Evolutionary conservation across 2,113 vertebrate genomes (phyloP), one percentile per base, ranked within the genome.

Genomic region (Phalacrocorax carbo): DNA sequence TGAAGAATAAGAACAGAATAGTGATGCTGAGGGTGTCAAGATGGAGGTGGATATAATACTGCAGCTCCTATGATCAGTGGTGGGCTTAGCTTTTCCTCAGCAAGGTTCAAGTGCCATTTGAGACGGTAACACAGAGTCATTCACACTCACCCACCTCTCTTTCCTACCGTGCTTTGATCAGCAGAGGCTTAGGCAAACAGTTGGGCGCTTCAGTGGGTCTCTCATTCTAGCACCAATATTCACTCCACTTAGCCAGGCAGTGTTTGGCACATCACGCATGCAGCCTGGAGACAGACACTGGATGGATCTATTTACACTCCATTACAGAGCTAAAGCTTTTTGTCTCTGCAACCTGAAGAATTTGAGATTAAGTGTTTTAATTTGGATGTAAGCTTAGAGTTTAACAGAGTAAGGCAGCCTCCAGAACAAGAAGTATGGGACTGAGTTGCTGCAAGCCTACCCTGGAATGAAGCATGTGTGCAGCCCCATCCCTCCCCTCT

Each of bases 181-280:
- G n/a, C n/a, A 73, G 80, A 83, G 46, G 29, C 22, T 66, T 23
- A 27, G 58, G 54, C 27, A 10, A 71, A 25, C 30, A 21, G 54
- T 25, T 26, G 86, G 57, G 21, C 34, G 7, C 79, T 77, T 18
- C 0, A 13, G 32, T 10, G 1, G 3, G 29, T 65, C 44, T 5
- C 52, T 79, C 5, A 3, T 17, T n/a, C 21, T n/a, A 69, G 30
- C 49, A 34, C 3, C 49, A 10, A 11, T 10, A 21, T 21, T 57
- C 0, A 0, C 55, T 51, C 51, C 0, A 1, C 48, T 51, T 7
- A 30, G 66, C 75, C 42, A 40, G 82, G 25, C 77, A 66, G 57
- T 0, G 0, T 13, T 32, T 2, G 4, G 12, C 48, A 48, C 32
- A 15, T n/a, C 79, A 30, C 1, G 10, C 6, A 1, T 32, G 44